Evolutionary conservation across 2,888 invertebrate species (phyloP).

Genomic region (Parnassius orleans): DNA sequence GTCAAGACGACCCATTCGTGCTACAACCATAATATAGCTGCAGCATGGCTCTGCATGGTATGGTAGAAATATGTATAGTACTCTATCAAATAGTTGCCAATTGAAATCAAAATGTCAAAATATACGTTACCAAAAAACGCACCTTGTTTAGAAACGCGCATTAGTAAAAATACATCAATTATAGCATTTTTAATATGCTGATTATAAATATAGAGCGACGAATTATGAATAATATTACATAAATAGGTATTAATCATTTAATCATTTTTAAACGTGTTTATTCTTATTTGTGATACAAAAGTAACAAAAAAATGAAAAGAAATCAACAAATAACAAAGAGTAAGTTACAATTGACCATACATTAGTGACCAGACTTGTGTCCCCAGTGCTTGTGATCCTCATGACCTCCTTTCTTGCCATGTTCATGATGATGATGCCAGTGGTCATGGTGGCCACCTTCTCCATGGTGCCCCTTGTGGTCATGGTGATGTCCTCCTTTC

Average conservation of each 20-base stretch:
- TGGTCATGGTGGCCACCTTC: slow-evolving; percentile 89
- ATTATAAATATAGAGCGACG: too few species aligned
- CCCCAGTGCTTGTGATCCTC: slow-evolving; percentile 90
- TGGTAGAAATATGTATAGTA: too few species aligned
- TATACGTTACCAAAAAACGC: too few species aligned
- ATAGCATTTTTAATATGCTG: too few species aligned
- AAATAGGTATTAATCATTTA: background rate
- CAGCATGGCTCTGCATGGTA: too few species aligned
- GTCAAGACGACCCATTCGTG: too few species aligned
- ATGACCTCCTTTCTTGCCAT: slow-evolving; percentile 89
- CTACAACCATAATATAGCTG: too few species aligned
- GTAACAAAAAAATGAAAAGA: slow-evolving; percentile 35
- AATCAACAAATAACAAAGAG: slow-evolving; percentile 56
- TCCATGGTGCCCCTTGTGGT: slow-evolving; percentile 89
- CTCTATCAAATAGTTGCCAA: too few species aligned
- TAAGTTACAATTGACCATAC: slow-evolving; percentile 33
- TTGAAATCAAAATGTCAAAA: too few species aligned
- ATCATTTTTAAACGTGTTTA: slow-evolving; percentile 8
- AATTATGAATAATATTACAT: too few species aligned
- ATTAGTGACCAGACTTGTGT: slow-evolving; percentile 77
- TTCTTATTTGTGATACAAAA: slow-evolving; percentile 9
- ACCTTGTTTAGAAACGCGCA: too few species aligned
- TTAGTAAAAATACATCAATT: too few species aligned
- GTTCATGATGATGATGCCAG: slow-evolving; percentile 85
- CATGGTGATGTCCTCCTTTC: slow-evolving; percentile 88